These are phyloP conservation scores for Cinclus cinclus DNA, from an alignment of 2,113 vertebrate species.

Conservation along the genomic window DNA sequence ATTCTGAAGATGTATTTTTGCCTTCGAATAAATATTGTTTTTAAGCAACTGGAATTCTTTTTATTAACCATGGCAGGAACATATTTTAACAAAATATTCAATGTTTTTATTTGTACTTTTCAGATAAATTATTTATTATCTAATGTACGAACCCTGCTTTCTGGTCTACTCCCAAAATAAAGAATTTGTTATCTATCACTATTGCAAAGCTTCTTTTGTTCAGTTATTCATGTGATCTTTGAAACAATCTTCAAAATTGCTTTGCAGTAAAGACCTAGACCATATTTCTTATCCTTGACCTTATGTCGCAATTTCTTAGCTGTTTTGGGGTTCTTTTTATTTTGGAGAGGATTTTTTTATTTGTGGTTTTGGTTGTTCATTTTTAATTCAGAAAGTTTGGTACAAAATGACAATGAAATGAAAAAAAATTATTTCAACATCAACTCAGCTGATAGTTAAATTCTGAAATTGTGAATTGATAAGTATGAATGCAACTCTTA, in stretches of 20 bases:
- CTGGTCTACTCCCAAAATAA: background rate
- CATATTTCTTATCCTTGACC: background rate
- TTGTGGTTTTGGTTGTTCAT: background rate
- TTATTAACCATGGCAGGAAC: background rate
- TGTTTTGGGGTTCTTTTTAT: background rate
- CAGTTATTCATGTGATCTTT: background rate
- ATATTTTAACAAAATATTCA: background rate
- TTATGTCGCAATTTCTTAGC: background rate
- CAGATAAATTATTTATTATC: background rate
- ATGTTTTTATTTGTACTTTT: background rate
- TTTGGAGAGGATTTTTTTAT: rapidly evolving
- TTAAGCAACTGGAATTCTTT: background rate
- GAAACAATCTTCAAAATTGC: background rate
- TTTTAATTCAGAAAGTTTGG: background rate
- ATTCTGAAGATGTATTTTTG: background rate
- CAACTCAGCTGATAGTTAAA: background rate
- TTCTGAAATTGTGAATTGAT: background rate
- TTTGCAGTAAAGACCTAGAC: background rate
- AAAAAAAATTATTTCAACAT: background rate
- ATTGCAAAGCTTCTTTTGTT: background rate
- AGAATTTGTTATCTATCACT: background rate
- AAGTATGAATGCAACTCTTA: background rate
- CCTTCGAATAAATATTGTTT: background rate
- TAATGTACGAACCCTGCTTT: background rate
- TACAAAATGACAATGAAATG: background rate